Evolutionary conservation across 2,888 invertebrate genomes (phyloP).

Genomic region (Myopa tessellatipennis): DNA sequence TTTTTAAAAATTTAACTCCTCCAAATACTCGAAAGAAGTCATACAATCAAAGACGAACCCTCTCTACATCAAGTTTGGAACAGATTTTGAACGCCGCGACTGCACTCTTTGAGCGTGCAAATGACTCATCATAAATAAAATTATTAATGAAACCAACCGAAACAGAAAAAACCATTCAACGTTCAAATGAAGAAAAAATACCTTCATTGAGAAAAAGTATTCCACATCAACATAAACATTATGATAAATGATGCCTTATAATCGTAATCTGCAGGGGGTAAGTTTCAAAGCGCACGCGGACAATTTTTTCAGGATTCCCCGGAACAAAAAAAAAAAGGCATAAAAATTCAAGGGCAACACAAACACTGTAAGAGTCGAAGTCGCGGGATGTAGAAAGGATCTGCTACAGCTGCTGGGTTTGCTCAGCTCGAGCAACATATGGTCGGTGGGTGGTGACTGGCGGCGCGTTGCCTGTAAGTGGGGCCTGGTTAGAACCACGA

Average conservation of each 20-base stretch:
- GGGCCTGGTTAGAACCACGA: background rate
- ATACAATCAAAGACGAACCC: no score
- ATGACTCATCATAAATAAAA: constrained; percentile 68
- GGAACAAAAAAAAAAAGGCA: background rate
- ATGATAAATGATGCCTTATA: constrained; percentile 66
- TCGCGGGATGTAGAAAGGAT: constrained; percentile 44
- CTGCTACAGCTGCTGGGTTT: constrained; percentile 36
- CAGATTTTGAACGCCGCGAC: background rate
- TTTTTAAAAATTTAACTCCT: no score
- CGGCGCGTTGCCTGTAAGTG: constrained; percentile 43
- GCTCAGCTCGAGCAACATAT: constrained; percentile 44
- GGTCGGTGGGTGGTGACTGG: constrained; percentile 63
- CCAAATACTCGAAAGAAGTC: no score
- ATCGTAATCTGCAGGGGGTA: constrained; percentile 66
- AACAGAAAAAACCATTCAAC: constrained; percentile 40
- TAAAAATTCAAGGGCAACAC: constrained; percentile 39
- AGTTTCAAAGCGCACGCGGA: constrained; percentile 59
- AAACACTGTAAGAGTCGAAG: constrained; percentile 35
- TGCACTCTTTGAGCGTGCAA: constrained; percentile 62
- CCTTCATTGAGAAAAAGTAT: constrained; percentile 66
- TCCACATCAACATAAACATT: constrained; percentile 66
- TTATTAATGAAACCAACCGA: constrained; percentile 60
- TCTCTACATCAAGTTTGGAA: background rate
- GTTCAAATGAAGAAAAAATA: constrained; percentile 41
- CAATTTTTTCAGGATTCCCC: constrained; percentile 47